A percentile compares a stretch with the other conserved stretches of the same genome.
Evolutionary conservation across 2,113 vertebrate species (phyloP).

Genomic region (Labrus mixtus): DNA sequence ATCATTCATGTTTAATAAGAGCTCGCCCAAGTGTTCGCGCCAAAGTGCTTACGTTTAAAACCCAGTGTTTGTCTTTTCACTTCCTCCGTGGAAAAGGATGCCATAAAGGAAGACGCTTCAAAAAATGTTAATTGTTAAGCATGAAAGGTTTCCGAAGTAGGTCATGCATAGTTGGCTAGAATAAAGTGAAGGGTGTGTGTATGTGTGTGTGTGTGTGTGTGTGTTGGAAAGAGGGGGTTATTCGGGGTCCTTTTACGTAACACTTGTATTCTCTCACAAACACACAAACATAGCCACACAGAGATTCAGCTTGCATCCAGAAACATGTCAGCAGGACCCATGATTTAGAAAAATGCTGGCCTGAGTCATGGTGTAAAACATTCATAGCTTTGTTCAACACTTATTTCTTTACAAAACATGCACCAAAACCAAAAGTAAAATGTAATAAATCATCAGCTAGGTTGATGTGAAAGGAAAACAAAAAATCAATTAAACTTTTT

Average conservation of each 20-base stretch:
- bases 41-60: conserved; percentile 61
- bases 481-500: too few relatives aligned
- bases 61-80: conserved; percentile 50
- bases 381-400: conserved; percentile 11
- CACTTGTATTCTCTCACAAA: conserved; percentile 39
- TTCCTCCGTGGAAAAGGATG: conserved; percentile 62
- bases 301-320: not conserved
- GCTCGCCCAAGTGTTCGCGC: conserved; percentile 51
- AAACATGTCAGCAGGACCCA: conserved; percentile 22
- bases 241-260: conserved; percentile 58
- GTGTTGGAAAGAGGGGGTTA: not conserved
- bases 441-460: too few relatives aligned
- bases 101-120: conserved; percentile 67
- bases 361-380: conserved; percentile 10
- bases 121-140: conserved; percentile 76
- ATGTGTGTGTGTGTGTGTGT: conserved; percentile 24
- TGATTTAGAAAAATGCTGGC: conserved; percentile 23
- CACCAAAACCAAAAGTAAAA: too few relatives aligned
- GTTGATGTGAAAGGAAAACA: too few relatives aligned
- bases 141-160: conserved; percentile 79
- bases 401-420: not conserved
- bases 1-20: conserved; percentile 78
- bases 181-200: conserved; percentile 59
- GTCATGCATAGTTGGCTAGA: conserved; percentile 78
- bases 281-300: conserved; percentile 16